phyloP scores from a whole-genome alignment of 2,113 vertebrate genomes.

The Macrotus californicus region DNA sequence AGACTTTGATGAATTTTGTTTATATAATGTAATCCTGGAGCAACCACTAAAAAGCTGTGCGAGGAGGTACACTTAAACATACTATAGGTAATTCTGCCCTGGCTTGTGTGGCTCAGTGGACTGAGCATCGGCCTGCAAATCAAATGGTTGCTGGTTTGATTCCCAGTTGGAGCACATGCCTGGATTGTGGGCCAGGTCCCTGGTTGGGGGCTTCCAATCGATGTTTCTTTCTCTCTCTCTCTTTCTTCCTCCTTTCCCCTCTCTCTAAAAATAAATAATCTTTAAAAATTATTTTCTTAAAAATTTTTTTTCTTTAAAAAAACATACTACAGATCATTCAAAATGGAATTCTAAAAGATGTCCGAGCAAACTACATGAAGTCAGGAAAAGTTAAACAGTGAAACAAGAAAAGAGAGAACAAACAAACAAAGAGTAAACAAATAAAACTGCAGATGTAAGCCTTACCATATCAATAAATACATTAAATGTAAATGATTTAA shows the following conservation, averaged over 20 bases:
- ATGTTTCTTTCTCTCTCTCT: no score
- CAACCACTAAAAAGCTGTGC: background rate
- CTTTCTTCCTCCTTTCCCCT: no score
- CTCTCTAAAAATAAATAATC: no score
- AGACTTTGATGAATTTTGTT: background rate
- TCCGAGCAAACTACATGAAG: background rate
- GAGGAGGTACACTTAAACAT: background rate
- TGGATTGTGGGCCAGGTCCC: no score
- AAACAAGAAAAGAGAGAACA: background rate
- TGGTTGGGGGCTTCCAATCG: no score
- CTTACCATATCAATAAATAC: background rate
- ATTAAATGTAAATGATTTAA: background rate
- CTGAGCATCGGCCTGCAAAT: no score
- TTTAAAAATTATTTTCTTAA: no score
- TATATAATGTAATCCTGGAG: background rate
- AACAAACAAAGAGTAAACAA: background rate
- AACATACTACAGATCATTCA: background rate
- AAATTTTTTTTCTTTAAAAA: no score
- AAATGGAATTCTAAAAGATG: background rate
- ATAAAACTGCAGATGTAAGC: background rate
- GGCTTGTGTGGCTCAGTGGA: no score
- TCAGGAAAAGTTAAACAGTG: background rate
- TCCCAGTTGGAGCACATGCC: no score
- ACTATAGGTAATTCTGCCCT: background rate
- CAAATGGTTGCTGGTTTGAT: no score